These are phyloP conservation scores for Bombus polaris DNA, from an alignment of 1,140 invertebrate species.

Conservation along the genomic window DNA sequence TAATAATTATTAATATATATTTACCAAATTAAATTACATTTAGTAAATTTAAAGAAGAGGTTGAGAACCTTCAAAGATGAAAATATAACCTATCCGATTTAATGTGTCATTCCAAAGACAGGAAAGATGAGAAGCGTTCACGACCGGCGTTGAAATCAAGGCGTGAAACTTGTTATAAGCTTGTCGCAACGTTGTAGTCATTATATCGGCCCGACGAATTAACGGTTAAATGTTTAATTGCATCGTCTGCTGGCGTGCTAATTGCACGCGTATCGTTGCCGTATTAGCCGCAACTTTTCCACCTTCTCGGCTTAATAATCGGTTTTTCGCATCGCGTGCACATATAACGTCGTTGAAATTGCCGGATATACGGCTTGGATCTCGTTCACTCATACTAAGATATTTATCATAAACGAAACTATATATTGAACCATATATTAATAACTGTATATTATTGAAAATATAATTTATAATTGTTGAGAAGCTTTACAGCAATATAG, in stretches of 20 bases:
- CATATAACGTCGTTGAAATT: no score
- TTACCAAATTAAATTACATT: no score
- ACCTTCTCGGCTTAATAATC: neutral
- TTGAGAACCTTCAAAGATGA: no score
- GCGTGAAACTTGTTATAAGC: constrained; percentile 1
- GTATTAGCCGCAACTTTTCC: constrained; percentile 14
- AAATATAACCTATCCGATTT: no score
- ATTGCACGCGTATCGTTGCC: constrained; percentile 18
- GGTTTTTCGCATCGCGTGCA: neutral
- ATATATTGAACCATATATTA: no score
- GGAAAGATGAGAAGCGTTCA: no score
- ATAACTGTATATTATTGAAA: no score
- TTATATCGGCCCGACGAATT: constrained; percentile 15
- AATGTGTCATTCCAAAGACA: no score
- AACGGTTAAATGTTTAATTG: constrained; percentile 40
- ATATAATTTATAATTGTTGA: no score
- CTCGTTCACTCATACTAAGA: neutral
- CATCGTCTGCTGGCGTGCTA: neutral
- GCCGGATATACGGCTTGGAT: neutral
- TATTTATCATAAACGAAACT: neutral
- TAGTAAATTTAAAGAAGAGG: no score
- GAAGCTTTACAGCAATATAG: no score
- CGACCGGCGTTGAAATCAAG: neutral
- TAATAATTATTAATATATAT: no score
- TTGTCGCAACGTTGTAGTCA: neutral